These are phyloP conservation scores for Steromphala cineraria DNA, from an alignment of 2,888 invertebrate species.

Conservation along the genomic window DNA sequence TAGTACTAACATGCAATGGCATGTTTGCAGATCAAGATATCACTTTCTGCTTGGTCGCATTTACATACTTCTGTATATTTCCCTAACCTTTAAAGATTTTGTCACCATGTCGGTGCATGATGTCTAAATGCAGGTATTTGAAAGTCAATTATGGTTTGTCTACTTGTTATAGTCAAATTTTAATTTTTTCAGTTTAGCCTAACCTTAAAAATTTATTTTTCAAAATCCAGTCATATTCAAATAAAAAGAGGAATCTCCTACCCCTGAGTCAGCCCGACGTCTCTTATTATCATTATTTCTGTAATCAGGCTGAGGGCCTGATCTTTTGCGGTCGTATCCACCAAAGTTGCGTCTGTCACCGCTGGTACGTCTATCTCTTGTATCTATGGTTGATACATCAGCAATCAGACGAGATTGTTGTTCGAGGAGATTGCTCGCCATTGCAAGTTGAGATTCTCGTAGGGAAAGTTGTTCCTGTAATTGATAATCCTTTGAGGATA, in stretches of 20 bases:
- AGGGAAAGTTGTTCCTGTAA: constrained; percentile 1
- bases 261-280: not conserved
- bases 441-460: constrained; percentile 4
- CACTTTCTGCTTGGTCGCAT: no score
- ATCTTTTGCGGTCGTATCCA: not conserved
- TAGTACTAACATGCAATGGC: no score
- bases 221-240: no score
- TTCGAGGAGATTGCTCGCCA: constrained; percentile 1
- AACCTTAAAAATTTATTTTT: no score
- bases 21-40: no score
- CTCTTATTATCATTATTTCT: not conserved
- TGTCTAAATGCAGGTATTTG: no score
- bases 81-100: no score
- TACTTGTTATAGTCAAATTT: no score
- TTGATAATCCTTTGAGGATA: not conserved
- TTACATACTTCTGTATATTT: no score
- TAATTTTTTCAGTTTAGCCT: no score
- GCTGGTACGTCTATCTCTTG: not conserved
- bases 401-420: not conserved
- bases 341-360: not conserved
- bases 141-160: no score
- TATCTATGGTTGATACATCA: not conserved
- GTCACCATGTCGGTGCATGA: no score
- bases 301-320: not conserved
- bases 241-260: not conserved